A percentile compares a stretch with the other conserved stretches of the same genome.
These are phyloP conservation scores for Pristis pectinata DNA, from an alignment of 2,797 vertebrate species.

Conservation along the genomic window DNA sequence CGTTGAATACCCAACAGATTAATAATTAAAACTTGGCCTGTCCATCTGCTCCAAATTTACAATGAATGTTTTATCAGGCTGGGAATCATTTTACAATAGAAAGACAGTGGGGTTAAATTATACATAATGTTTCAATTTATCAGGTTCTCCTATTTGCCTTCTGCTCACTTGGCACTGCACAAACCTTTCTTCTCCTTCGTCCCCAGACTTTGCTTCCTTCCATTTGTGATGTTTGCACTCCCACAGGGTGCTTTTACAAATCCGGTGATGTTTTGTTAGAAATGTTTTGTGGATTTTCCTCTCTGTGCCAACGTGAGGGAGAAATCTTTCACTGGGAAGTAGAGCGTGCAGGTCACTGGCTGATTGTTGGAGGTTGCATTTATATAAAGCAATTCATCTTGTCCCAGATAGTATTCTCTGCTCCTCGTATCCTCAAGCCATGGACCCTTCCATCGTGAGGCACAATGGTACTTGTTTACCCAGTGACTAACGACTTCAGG, in stretches of 20 bases:
- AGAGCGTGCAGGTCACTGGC: too few species aligned
- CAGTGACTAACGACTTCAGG: too few species aligned
- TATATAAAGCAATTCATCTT: too few species aligned
- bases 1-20: neutral
- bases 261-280: neutral
- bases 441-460: too few species aligned
- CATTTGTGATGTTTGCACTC: neutral
- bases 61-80: constrained; percentile 26
- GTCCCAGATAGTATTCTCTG: too few species aligned
- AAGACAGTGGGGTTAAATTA: neutral
- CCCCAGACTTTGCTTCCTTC: neutral
- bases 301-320: too few species aligned
- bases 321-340: too few species aligned
- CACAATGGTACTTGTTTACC: too few species aligned
- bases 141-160: neutral
- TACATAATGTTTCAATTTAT: constrained; percentile 27
- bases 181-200: neutral
- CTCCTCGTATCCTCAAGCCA: too few species aligned
- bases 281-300: neutral
- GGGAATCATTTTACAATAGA: neutral
- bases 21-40: constrained; percentile 8
- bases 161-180: neutral
- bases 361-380: too few species aligned
- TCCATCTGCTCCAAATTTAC: neutral
- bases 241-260: neutral